Base-by-base conservation (phyloP, 2,113 vertebrate species). In the Lasiurus cinereus region DNA sequence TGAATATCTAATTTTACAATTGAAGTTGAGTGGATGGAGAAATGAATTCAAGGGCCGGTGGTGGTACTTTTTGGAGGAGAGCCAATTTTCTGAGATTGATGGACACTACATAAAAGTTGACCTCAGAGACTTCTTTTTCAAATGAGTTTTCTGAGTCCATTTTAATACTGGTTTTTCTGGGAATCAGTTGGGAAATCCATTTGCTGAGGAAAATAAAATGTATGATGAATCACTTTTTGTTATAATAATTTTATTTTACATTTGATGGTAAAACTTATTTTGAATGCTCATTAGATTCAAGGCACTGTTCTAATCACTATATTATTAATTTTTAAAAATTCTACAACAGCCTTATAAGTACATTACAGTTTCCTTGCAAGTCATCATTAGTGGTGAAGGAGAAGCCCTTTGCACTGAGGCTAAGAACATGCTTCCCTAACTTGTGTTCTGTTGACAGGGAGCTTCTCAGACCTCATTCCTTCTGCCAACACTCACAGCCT, bases 221-320 rank as follows among this genome's bases (percentile, higher is more conserved):
- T 89, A 89, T 89, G 72, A 83, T 70, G n/a, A 64, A 73, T 83
- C 33, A 74, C 54, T 94, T 36, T 82, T 92, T 84, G 11, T 27
- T 78, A 22, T 4, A 85, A 22, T 88, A 84, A 92, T 89, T 95
- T 19, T 67, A 92, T 89, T 95, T 92, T 93, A 83, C 24, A 74
- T 95, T 83, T 94, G 72, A 94, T 95, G 62, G 64, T 84, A 77
- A 87, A 89, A 31, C 8, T 66, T 90, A 39, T n/a, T 79, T 85
- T 70, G 66, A 69, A 14, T 90, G 31, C 43, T 95, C 90, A 64
- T 64, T 94, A 79, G 91, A 88, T 90, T 22, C 4, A 74, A 84
- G 36, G 31, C 18, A 84, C 31, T 90, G 29, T 90, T 96, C 2
- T 91, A 82, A 67, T n/a, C 24, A 69, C 48, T 70, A 36, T 85